Conservation (phyloP, 2,797 vertebrate species). For the Ficedula albicollis region DNA sequence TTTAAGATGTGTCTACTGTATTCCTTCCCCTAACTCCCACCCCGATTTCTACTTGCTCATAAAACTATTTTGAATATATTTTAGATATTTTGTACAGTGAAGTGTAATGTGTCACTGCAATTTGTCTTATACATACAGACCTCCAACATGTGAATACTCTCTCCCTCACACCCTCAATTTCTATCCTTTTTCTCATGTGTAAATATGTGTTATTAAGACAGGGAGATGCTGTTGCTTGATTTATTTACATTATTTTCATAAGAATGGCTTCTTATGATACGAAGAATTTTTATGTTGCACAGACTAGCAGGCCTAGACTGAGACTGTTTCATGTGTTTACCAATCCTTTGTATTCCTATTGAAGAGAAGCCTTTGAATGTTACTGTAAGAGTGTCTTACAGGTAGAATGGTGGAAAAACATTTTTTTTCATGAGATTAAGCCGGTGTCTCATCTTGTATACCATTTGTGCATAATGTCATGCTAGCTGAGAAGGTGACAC, state of each 20-base stretch:
- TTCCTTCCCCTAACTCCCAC: fast-evolving
- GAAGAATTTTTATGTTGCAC: neutral
- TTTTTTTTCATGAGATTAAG: neutral
- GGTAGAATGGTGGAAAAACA: neutral
- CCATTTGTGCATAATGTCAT: fast-evolving
- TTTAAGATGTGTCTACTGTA: neutral
- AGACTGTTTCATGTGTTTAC: neutral
- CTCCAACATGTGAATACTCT: neutral
- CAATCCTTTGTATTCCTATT: neutral
- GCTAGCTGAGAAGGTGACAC: neutral
- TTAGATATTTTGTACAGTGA: neutral
- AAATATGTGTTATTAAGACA: neutral
- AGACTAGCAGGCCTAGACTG: neutral
- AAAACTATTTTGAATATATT: neutral
- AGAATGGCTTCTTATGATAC: neutral
- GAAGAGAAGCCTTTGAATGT: neutral
- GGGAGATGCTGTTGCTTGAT: neutral
- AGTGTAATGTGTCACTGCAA: neutral
- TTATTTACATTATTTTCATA: neutral
- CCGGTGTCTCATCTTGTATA: neutral
- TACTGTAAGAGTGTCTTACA: neutral
- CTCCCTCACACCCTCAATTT: neutral
- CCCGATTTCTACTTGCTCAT: neutral
- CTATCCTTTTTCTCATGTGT: neutral
- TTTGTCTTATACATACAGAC: neutral